Conservation (phyloP, 2,113 vertebrate genomes). For the Phrynocephalus versicolor region DNA sequence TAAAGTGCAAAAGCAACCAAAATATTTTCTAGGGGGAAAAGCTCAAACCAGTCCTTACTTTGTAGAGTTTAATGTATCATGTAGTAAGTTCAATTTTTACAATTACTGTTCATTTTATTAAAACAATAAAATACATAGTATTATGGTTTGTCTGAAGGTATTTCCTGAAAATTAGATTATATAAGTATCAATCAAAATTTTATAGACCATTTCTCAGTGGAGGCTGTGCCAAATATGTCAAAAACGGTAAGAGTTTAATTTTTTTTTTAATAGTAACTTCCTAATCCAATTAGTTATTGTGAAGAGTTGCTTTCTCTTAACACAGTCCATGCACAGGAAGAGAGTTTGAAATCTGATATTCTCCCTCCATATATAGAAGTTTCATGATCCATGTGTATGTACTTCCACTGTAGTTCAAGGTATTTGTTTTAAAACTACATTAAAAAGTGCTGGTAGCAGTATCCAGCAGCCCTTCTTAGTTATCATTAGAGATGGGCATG, state of each 20-base stretch:
- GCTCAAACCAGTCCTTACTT: conserved; percentile 31
- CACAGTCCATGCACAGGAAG: not conserved
- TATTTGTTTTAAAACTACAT: not conserved
- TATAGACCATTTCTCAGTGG: conserved; percentile 38
- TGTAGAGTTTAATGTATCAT: conserved; percentile 50
- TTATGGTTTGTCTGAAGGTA: conserved; percentile 45
- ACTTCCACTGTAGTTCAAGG: not conserved
- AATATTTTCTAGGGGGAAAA: conserved; percentile 36
- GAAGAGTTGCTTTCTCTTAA: conserved; percentile 18
- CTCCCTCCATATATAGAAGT: not conserved
- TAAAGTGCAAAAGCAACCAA: conserved; percentile 61
- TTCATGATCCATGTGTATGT: not conserved
- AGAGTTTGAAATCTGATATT: conserved; percentile 11
- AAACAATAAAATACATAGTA: conserved; percentile 43
- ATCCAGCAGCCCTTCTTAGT: not conserved
- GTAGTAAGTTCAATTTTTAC: conserved; percentile 41
- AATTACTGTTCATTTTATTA: conserved; percentile 63
- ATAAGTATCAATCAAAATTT: conserved; percentile 47
- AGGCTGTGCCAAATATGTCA: conserved; percentile 40
- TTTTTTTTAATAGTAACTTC: conserved; percentile 50
- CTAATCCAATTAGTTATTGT: conserved; percentile 51
- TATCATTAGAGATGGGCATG: no score
- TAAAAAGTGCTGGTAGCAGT: not conserved
- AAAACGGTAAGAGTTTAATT: conserved; percentile 36
- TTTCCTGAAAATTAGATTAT: conserved; percentile 52